Percentiles rank a stretch among this genome's conserved stretches.
Evolutionary conservation across 2,113 vertebrate genomes (phyloP).

Genomic region (Myrmecobius fasciatus): DNA sequence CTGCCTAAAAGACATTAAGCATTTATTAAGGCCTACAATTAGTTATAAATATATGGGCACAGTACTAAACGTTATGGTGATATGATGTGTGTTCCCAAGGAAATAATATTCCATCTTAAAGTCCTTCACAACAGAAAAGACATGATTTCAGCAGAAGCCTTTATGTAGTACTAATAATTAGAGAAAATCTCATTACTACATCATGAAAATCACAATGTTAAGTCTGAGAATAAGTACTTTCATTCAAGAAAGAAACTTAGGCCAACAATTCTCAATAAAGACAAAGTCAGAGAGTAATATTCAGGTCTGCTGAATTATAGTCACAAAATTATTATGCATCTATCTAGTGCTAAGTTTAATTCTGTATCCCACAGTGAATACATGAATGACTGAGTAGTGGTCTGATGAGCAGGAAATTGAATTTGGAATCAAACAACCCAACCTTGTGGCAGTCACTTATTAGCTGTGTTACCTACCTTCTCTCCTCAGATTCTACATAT

Average conservation of each 20-base stretch:
- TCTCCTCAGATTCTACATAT: background rate
- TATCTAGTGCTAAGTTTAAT: background rate
- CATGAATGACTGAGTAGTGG: background rate
- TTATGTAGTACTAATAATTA: background rate
- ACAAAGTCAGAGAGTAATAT: background rate
- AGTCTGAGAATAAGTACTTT: background rate
- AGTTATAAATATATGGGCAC: constrained; percentile 36
- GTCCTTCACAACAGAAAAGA: constrained; percentile 10
- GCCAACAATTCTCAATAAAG: constrained; percentile 12
- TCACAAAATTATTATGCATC: constrained; percentile 4
- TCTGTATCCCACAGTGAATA: background rate
- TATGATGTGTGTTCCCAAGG: background rate
- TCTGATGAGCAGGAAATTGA: background rate
- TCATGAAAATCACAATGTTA: background rate
- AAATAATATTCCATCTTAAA: constrained; percentile 6
- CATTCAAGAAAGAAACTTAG: background rate
- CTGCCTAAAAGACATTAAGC: background rate
- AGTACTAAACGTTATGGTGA: constrained; percentile 2
- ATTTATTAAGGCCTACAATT: constrained; percentile 18
- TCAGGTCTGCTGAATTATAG: constrained; percentile 13
- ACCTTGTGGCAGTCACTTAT: background rate
- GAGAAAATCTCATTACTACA: constrained; percentile 29
- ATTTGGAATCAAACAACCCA: background rate
- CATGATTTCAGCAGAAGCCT: constrained; percentile 25
- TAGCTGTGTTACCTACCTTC: background rate